Percentiles rank a stretch among this genome's conserved stretches.
phyloP scores from a whole-genome alignment of 2,888 invertebrate species.

The Ypsolopha sequella region DNA sequence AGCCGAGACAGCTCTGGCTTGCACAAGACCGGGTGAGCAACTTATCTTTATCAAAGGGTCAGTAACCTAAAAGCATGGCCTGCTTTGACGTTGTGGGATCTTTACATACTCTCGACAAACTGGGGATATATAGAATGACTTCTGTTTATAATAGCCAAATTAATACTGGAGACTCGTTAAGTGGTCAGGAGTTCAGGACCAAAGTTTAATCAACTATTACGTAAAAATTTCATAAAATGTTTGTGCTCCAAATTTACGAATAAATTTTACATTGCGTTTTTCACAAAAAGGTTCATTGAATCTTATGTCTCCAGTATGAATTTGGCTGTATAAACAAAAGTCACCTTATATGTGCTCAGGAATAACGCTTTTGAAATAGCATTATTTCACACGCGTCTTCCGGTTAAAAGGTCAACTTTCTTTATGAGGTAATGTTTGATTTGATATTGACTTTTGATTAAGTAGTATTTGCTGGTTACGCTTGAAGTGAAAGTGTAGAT shows the following conservation, averaged over 20 bases:
- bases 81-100: not conserved
- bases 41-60: slow-evolving; percentile 2
- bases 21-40: slow-evolving; percentile 2
- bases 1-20: not conserved
- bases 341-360: not conserved
- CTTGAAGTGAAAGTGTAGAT: too few species aligned
- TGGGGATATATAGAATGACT: too few species aligned
- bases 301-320: too few species aligned
- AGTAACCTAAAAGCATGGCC: slow-evolving; percentile 2
- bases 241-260: not conserved
- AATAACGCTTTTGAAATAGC: not conserved
- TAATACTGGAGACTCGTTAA: too few species aligned
- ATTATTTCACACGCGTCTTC: not conserved
- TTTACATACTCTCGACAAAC: too few species aligned
- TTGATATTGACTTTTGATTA: not conserved
- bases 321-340: too few species aligned
- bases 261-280: too few species aligned
- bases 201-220: too few species aligned
- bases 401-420: not conserved
- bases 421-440: not conserved
- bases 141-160: too few species aligned
- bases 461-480: not conserved
- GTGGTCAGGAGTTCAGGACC: too few species aligned
- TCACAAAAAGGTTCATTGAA: too few species aligned
- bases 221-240: not conserved